Conservation (phyloP, 2,888 invertebrate species). For the Pseudoips prasinana region DNA sequence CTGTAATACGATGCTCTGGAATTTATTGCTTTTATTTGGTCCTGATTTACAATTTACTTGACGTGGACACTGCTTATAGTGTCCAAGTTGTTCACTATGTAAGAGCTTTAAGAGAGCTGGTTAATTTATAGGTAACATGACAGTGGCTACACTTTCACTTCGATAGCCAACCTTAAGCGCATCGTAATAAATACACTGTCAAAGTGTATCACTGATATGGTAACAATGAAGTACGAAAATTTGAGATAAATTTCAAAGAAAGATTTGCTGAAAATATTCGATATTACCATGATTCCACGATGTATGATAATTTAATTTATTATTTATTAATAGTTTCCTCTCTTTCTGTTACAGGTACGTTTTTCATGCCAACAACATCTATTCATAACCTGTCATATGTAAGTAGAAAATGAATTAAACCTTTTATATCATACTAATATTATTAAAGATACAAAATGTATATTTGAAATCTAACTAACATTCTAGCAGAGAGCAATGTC, state of each 20-base stretch:
- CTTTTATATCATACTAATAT: too few relatives aligned
- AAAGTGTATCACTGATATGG: too few relatives aligned
- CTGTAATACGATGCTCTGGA: constrained; percentile 51
- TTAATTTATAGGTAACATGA: too few relatives aligned
- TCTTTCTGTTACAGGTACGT: constrained; percentile 39
- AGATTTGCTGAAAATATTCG: too few relatives aligned
- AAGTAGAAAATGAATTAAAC: constrained; percentile 14
- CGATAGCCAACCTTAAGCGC: too few relatives aligned
- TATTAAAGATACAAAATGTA: too few relatives aligned
- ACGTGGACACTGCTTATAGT: constrained; percentile 41
- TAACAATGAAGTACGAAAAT: too few relatives aligned
- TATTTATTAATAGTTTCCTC: constrained; percentile 9
- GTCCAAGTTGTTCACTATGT: constrained; percentile 18
- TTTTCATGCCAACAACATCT: background rate
- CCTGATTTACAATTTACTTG: constrained; percentile 45
- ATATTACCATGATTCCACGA: constrained; percentile 3
- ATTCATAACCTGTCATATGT: constrained; percentile 7
- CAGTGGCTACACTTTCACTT: too few relatives aligned
- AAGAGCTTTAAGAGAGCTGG: background rate
- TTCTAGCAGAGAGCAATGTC: constrained; percentile 6
- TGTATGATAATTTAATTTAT: constrained; percentile 21
- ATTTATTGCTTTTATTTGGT: constrained; percentile 66
- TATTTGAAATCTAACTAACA: constrained; percentile 1
- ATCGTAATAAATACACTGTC: too few relatives aligned
- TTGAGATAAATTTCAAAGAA: too few relatives aligned